Base-by-base conservation (phyloP, 2,797 vertebrate species). In the Todus mexicanus region DNA sequence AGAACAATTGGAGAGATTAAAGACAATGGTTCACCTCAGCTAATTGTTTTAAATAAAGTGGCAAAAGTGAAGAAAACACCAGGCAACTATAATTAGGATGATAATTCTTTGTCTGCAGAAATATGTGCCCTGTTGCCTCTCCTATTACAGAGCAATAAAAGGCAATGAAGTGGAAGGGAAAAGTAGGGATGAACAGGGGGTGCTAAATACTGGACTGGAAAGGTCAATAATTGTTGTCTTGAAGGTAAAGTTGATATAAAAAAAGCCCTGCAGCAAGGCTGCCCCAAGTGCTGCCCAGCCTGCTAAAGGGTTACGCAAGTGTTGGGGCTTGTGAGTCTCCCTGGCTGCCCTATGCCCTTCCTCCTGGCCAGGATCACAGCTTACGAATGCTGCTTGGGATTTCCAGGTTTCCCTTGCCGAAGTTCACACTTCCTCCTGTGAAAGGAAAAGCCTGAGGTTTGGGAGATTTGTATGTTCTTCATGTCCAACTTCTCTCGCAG, bases 21-120 rank as follows among this genome's bases (percentile, higher is more conserved):
- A 96, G 97, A 96, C 97, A 68, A 96, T 89, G 83, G 6, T 90
- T 97, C 85, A 90, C 96, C 94, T 96, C 60, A n/a, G 88, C 76
- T 97, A 96, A 97, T 97, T 96, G 93, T 95, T 97, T 97, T 97
- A 97, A 96, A 95, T 95, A 97, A 97, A 97, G 96, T 66, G 82
- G 91, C 93, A 51, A 96, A 97, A 96, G 95, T 96, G 94, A 93
- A 92, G 96, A 97, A 97, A 97, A 94, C 92, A 95, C 92, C 71
- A 92, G 89, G 95, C 92, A 96, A 95, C 93, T 96, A 54, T 96
- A 95, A 97, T 97, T 97, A 97, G 90, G 96, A 92, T 96, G 96
- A 96, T 96, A 96, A 96, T 72, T 95, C 92, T 97, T 97, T 97
- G 95, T 96, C 93, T 86, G 72, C 72, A 84, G 93, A 92, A 96